Conservation (phyloP, 2,797 vertebrate species). For the Sebastes diaconus region DNA sequence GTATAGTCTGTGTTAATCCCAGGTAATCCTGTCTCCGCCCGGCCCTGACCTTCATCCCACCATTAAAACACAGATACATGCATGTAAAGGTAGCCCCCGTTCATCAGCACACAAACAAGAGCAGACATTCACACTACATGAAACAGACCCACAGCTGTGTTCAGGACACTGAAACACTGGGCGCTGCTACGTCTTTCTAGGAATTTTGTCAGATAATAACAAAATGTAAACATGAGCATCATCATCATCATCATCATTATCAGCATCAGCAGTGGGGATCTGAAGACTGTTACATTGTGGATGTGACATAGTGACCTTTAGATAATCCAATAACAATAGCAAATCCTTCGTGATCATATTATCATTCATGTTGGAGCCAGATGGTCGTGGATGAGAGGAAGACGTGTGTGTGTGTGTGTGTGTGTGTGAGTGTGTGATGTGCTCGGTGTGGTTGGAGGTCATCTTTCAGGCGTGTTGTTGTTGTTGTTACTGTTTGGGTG, state of each 20-base stretch:
- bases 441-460: conserved; percentile 7
- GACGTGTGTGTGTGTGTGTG: conserved; percentile 2
- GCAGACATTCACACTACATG: not conserved
- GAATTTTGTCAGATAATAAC: not conserved
- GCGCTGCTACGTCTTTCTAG: not conserved
- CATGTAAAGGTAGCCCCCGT: not conserved
- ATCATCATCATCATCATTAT: not conserved
- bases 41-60: conserved; percentile 53
- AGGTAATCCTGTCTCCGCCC: conserved; percentile 61
- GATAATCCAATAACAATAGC: conserved; percentile 65
- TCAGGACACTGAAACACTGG: not conserved
- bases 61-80: not conserved
- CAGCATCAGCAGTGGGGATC: not conserved
- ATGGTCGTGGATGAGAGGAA: conserved; percentile 38
- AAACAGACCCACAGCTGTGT: not conserved
- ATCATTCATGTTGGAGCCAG: conserved; percentile 59
- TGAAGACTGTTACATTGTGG: conserved; percentile 36
- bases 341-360: conserved; percentile 65
- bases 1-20: conserved; percentile 62
- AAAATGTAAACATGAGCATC: conserved; percentile 12
- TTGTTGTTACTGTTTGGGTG: conserved; percentile 41
- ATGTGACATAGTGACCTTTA: conserved; percentile 53
- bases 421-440: not conserved
- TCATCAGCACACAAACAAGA: not conserved
- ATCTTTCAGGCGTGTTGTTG: conserved; percentile 28